Evolutionary conservation across 2,797 vertebrate species (phyloP), one percentile per base, ranked within the genome.

Genomic region (Hydrolagus colliei): DNA sequence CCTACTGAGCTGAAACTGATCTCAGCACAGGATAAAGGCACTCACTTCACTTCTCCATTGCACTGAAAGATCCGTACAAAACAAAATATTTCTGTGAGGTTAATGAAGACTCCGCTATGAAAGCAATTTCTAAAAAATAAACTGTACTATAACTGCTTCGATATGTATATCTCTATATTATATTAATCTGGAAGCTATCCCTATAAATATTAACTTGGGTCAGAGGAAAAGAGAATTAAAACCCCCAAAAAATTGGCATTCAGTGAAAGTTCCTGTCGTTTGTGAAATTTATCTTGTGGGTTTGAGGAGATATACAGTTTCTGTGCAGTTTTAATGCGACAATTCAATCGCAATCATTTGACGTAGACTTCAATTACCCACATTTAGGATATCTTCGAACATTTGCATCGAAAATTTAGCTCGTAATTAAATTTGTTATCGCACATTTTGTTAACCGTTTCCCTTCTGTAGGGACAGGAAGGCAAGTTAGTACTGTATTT

Each of bases 1-100:
- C 95, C 95, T 14, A 93, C 95, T 88, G 95, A 90, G 91, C 86
- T 90, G 90, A 91, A 93, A 90, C 92, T 92, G 90, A 94, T 90
- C 92, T 92, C 93, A 95, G 88, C 74, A 92, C 93, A 90, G 93
- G 92, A 84, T 84, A 90, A 89, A 91, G 88, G 91, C 90, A 87
- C 91, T 88, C 35, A 71, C 79, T 84, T 84, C 71, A 35, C 32
- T 68, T 68, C 71, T 84, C 65, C 65, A 84, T 67, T 84, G 79
- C 79, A 84, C 20, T 84, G 52, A 84, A 68, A 16, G 6, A 65
- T 71, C 71, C 41, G 67, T 20, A 84, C 79, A 68, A 35, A 52
- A 52, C 6, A 52, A 84, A 68, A 35, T 65, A 41, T 82, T 82
- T 68, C 65, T 82, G 65, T 71, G 79, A 27, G 12, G 62, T 52